Percentiles rank a stretch among this genome's conserved stretches.
phyloP scores from a whole-genome alignment of 2,113 vertebrate genomes.

The Clinocottus analis region DNA sequence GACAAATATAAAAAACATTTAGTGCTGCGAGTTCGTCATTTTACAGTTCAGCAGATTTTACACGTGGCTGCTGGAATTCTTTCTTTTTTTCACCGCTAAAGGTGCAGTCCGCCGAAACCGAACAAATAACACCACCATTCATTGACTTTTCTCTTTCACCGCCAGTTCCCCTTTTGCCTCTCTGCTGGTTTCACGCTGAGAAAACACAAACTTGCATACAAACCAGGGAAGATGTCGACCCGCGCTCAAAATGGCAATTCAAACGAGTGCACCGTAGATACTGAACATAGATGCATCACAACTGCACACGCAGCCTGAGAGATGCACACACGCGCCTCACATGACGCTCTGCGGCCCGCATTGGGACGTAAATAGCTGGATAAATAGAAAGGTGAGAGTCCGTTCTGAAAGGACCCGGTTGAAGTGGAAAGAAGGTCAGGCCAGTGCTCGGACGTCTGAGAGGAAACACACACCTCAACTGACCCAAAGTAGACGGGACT shows the following conservation, averaged over 20 bases:
- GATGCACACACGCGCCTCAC: conserved; percentile 45
- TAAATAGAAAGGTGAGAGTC: conserved; percentile 72
- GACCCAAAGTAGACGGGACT: conserved; percentile 33
- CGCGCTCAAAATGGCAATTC: conserved; percentile 24
- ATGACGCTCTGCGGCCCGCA: conserved; percentile 49
- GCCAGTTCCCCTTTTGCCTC: conserved; percentile 34
- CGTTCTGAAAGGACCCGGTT: conserved; percentile 55
- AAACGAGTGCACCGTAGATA: conserved; percentile 18
- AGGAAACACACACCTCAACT: conserved; percentile 64
- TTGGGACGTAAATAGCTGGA: conserved; percentile 77
- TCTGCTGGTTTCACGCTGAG: conserved; percentile 25
- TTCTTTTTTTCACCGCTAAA: conserved; percentile 59
- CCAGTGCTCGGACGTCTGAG: conserved; percentile 53
- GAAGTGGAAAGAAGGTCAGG: conserved; percentile 63
- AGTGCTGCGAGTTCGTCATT: neutral
- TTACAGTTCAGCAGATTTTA: conserved; percentile 27
- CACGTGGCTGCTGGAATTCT: conserved; percentile 45
- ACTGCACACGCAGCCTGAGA: conserved; percentile 7
- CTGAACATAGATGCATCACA: conserved; percentile 20
- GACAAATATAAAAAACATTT: neutral
- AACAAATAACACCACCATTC: conserved; percentile 76
- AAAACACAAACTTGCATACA: conserved; percentile 53
- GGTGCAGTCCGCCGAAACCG: conserved; percentile 61
- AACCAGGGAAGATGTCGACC: conserved; percentile 30
- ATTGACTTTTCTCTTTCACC: conserved; percentile 51